A percentile compares a stretch with the other conserved stretches of the same genome.
phyloP scores from a whole-genome alignment of 2,797 vertebrate genomes.

The Cyclopterus lumpus region DNA sequence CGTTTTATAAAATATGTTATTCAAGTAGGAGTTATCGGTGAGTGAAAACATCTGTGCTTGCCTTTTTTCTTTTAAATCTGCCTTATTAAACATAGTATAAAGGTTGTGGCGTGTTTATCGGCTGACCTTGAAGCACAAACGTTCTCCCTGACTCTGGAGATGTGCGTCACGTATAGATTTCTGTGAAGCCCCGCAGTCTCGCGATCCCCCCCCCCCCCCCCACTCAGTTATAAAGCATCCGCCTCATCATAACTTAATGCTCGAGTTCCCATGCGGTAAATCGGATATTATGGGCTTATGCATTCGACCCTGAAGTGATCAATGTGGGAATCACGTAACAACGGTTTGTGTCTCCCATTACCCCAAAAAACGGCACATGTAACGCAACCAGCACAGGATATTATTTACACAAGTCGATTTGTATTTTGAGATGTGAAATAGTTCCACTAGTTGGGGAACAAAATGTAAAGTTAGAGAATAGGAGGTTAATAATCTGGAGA shows the following conservation, averaged over 20 bases:
- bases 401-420: not conserved
- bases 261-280: conserved; percentile 52
- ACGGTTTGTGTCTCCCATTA: not conserved
- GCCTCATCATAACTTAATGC: conserved; percentile 52
- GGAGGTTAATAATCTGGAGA: not conserved
- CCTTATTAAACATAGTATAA: conserved; percentile 9
- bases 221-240: conserved; percentile 21
- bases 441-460: too few relatives aligned
- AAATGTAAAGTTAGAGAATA: not conserved
- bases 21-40: conserved; percentile 16
- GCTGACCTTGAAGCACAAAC: conserved; percentile 44
- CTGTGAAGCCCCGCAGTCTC: conserved; percentile 37
- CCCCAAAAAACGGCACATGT: not conserved
- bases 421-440: not conserved
- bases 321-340: conserved; percentile 25
- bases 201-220: conserved; percentile 46
- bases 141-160: conserved; percentile 29
- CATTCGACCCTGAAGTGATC: conserved; percentile 37
- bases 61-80: conserved; percentile 21
- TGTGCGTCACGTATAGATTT: conserved; percentile 52
- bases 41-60: conserved; percentile 13
- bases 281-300: conserved; percentile 45
- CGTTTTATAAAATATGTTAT: conserved; percentile 1
- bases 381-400: not conserved
- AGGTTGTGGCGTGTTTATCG: not conserved